Evolutionary conservation across 2,888 invertebrate species (phyloP), one percentile per base, ranked within the genome.

Genomic region (Pediacus dermestoides): DNA sequence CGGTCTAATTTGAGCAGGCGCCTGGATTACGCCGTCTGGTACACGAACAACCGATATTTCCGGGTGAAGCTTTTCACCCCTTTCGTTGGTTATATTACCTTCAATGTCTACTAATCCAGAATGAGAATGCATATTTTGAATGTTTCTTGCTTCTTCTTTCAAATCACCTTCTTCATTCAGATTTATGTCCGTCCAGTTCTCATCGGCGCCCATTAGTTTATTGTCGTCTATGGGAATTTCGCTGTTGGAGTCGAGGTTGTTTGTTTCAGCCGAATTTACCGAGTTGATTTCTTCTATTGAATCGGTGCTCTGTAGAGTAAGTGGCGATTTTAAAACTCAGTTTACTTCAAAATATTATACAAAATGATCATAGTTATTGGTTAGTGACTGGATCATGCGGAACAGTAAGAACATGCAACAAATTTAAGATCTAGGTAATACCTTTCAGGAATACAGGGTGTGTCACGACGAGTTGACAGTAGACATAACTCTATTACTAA

Each of bases 141-240:
- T 77, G 50, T 78, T 78, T 44, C 76, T 66, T 14, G 72, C 67
- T 49, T 76, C 77, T 45, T 73, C 72, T 15, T 71, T 64, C 12
- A 70, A 60, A 43, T 77, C 77, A 1, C 79, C 78, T 42, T 90
- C 91, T 63, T 92, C 91, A 61, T 92, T 91, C 32, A 92, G 72
- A 66, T 91, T 92, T 23, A 92, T 91, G 61, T 92, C 91, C 1
- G 91, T 91, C 92, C 92, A 92, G 31, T 88, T 89, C 59, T 91
- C 91, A 58, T 91, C 91, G 51, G 82, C 82, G 47, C 78, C 80
- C 44, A 75, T 75, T 16, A 77, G 80, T 64, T 84, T 85, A 55
- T 82, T 84, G 59, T 85, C 85, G 48, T 85, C 85, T 30, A 80
- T 67, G 39, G 81, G 68, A 10, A 82, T 78, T 60, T 83, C 83